Evolutionary conservation across 2,888 invertebrate genomes (phyloP).

Genomic region (Elysia crispata): DNA sequence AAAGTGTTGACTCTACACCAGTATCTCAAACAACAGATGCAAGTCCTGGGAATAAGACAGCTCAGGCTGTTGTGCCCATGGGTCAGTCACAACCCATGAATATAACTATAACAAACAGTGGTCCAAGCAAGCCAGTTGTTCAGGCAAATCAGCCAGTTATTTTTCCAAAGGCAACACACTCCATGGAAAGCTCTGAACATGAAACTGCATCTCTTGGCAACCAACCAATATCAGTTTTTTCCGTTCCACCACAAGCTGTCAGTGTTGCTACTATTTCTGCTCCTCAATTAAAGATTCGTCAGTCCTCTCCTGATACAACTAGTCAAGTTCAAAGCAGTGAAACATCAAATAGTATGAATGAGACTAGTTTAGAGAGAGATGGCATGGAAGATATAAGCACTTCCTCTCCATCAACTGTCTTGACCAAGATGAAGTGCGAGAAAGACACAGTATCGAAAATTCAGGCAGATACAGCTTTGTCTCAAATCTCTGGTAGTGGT

Average conservation of each 20-base stretch:
- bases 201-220: conserved; percentile 25
- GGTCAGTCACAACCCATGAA: conserved; percentile 23
- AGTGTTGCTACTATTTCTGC: conserved; percentile 23
- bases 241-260: conserved; percentile 39
- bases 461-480: conserved; percentile 6
- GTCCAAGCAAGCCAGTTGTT: too few species aligned
- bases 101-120: background rate
- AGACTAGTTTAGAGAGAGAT: too few species aligned
- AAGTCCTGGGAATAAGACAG: conserved; percentile 9
- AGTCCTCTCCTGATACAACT: conserved; percentile 47
- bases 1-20: conserved; percentile 27
- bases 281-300: conserved; percentile 13
- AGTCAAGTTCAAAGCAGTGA: background rate
- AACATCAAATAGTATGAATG: too few species aligned
- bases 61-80: conserved; percentile 12
- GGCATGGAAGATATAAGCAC: too few species aligned
- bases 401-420: too few species aligned
- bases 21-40: conserved; percentile 29
- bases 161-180: too few species aligned
- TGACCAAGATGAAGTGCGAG: too few species aligned
- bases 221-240: conserved; percentile 44
- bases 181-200: too few species aligned
- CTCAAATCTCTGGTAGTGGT: background rate
- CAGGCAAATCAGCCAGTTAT: too few species aligned
- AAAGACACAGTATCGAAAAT: too few species aligned